These are phyloP conservation scores for Intellagama lesueurii DNA, from an alignment of 2,797 vertebrate genomes.

Conservation along the genomic window DNA sequence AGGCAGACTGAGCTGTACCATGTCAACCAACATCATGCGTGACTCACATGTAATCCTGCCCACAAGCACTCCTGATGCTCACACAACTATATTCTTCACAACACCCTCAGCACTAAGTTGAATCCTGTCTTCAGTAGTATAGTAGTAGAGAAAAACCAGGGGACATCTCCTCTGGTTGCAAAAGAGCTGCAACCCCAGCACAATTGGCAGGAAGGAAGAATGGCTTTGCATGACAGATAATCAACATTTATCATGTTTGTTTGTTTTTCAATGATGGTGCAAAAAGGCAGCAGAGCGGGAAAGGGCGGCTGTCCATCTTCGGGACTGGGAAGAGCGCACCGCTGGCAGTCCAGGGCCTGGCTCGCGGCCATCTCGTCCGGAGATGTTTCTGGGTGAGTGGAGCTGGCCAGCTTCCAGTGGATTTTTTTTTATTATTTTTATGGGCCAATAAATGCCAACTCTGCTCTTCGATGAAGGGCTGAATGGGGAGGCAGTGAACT, in stretches of 20 bases:
- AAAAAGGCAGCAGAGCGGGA: not conserved
- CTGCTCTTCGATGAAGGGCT: slow-evolving; percentile 25
- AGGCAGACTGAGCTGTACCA: too few relatives aligned
- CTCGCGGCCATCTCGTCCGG: slow-evolving; percentile 18
- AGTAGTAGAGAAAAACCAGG: not conserved
- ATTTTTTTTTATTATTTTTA: slow-evolving; percentile 24
- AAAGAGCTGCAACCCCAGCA: not conserved
- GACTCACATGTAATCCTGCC: not conserved
- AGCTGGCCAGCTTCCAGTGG: slow-evolving; percentile 29
- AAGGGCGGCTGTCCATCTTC: not conserved
- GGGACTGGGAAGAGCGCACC: not conserved
- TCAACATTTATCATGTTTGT: not conserved
- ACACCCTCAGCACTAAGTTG: not conserved
- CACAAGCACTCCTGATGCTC: not conserved
- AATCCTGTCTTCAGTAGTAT: too few relatives aligned
- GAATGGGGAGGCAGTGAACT: slow-evolving; percentile 24
- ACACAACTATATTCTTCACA: not conserved
- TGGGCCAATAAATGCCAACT: slow-evolving; percentile 41
- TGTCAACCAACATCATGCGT: too few relatives aligned
- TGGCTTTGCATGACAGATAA: not conserved
- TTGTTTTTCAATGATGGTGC: not conserved
- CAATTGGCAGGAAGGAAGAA: not conserved
- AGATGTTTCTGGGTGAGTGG: slow-evolving; percentile 34
- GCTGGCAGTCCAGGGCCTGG: not conserved
- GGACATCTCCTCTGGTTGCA: not conserved